Evolutionary conservation across 2,113 vertebrate species (phyloP), one percentile per base, ranked within the genome.

Genomic region (Phasianus colchicus): DNA sequence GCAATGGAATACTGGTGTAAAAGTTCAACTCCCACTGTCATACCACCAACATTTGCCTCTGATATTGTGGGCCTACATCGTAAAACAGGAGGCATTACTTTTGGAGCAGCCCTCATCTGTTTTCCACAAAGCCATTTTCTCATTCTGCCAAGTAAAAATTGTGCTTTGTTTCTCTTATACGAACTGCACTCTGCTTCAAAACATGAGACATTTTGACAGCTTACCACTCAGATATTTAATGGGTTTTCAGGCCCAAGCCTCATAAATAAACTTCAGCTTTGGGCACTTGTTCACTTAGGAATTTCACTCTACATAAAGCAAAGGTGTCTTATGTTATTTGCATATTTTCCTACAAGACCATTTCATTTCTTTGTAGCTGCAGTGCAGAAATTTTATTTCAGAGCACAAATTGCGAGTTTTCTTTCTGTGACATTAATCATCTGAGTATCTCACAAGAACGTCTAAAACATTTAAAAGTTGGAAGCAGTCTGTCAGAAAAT

Each of bases 81-180:
- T 29, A 54, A 54, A 54, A 10, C 27, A 54, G 15, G 27, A 54
- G 27, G 27, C 52, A 54, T 54, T 29, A 29, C 27, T 54, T 54
- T 54, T 54, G 11, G 52, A 29, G 52, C 14, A 54, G 27, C 14
- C 52, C 15, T 54, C 16, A 29, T 8, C 13, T 82, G 60, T 91
- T 69, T 61, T 27, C 29, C 34, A 25, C 30, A 52, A 19, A 22
- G 36, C 66, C 34, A 13, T 50, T 45, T 50, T 84, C 22, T 87
- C 29, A 22, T 88, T 80, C n/a, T 66, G 40, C 17, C 34, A 86
- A 73, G 77, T 40, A 70, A 66, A 84, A 86, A 82, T 67, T 22
- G 32, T 4, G n/a, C 72, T 73, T 79, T 76, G 3, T 60, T 80
- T 75, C 83, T 36, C 38, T 74, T 22, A 8, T 5, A 84, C 22